phyloP scores from a whole-genome alignment of 64 coral and sea anemone genomes.

The Montipora sp. region DNA sequence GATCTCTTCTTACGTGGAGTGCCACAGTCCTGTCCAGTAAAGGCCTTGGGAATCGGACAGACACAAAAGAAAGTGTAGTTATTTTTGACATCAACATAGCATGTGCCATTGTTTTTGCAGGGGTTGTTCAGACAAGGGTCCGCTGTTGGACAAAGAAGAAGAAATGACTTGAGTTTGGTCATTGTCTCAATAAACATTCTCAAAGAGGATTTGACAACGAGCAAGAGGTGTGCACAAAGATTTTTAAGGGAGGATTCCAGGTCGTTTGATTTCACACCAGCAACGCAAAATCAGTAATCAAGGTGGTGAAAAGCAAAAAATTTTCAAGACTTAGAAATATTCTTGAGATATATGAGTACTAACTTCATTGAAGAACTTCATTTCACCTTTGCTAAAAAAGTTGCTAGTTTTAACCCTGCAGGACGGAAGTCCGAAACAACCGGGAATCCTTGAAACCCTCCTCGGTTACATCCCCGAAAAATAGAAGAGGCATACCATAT shows the following conservation, averaged over 20 bases:
- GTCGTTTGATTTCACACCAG: too few species aligned
- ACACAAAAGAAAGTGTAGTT: slow-evolving; percentile 31
- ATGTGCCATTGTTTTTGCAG: neutral
- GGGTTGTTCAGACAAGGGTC: slow-evolving; percentile 38
- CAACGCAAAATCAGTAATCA: too few species aligned
- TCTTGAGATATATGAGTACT: too few species aligned
- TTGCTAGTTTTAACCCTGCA: too few species aligned
- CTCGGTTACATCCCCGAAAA: too few species aligned
- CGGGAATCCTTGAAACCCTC: too few species aligned
- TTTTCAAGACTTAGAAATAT: too few species aligned
- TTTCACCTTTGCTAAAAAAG: too few species aligned
- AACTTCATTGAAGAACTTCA: too few species aligned
- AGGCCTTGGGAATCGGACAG: slow-evolving; percentile 38
- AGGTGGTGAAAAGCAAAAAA: too few species aligned
- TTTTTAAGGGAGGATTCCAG: too few species aligned
- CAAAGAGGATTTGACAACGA: neutral
- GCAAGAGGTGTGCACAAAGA: neutral
- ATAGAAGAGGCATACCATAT: neutral
- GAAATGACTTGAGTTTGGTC: neutral
- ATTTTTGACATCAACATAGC: neutral
- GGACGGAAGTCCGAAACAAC: too few species aligned
- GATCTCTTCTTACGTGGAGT: slow-evolving; percentile 1
- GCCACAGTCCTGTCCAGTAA: slow-evolving; percentile 4
- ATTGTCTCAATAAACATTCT: neutral
- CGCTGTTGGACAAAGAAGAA: neutral